Conservation (phyloP, 2,888 invertebrate genomes). For the Calliphora vomitoria region DNA sequence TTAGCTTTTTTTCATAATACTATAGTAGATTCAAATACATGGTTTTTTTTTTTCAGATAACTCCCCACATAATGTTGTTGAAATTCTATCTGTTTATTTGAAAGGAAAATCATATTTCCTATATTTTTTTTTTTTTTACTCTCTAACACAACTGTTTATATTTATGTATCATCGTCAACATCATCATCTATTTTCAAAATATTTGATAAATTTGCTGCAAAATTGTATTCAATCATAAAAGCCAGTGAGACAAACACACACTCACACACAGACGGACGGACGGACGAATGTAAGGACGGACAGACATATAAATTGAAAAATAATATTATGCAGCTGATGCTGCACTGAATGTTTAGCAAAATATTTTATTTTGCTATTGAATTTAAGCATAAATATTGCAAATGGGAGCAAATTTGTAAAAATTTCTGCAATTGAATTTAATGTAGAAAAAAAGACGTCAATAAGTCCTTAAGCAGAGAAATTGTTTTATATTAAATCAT, state of each 20-base stretch:
- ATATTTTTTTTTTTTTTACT: neutral
- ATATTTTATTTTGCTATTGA: slow-evolving; percentile 32
- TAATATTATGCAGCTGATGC: slow-evolving; percentile 68
- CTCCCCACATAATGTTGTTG: slow-evolving; percentile 36
- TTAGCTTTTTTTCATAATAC: neutral
- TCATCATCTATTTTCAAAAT: slow-evolving; percentile 53
- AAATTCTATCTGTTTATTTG: slow-evolving; percentile 61
- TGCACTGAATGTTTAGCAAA: slow-evolving; percentile 34
- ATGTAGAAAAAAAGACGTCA: neutral
- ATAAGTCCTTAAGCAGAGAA: neutral
- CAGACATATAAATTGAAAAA: slow-evolving; percentile 65
- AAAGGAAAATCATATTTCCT: slow-evolving; percentile 45
- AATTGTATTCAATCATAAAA: slow-evolving; percentile 63
- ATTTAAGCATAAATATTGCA: slow-evolving; percentile 33
- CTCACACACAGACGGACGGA: too few species aligned
- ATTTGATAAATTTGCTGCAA: slow-evolving; percentile 59
- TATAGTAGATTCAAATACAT: slow-evolving; percentile 4
- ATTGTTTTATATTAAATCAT: neutral
- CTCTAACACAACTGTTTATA: slow-evolving; percentile 35
- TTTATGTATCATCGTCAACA: slow-evolving; percentile 52
- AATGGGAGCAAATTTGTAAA: neutral
- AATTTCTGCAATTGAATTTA: neutral
- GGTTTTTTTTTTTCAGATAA: neutral
- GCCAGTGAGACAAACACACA: neutral
- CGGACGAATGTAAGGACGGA: neutral